Base-by-base conservation (phyloP, 2,113 vertebrate genomes). In the Strix uralensis region DNA sequence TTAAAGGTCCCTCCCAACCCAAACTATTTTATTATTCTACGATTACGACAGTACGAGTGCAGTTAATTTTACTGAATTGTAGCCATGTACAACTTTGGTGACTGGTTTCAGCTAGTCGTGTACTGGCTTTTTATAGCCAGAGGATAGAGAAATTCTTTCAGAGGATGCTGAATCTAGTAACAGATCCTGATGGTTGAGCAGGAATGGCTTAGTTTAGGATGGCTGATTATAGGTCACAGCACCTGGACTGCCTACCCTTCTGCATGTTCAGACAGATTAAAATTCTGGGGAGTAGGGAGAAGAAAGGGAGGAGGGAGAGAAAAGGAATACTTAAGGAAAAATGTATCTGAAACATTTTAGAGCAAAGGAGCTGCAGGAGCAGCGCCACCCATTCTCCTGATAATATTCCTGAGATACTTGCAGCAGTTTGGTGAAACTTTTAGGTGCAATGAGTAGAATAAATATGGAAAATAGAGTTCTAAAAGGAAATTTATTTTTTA, bases 41-140 rank as follows among this genome's bases (percentile, higher is more conserved):
- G 21, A 49, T 65, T 66, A 27, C 2, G 2, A 71, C 46, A 40
- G 11, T 27, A 63, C 0, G 0, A 59, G 19, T 65, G 18, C 42
- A 92, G 82, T 38, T 59, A 71, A 77, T 79, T 79, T 90, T 79
- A 44, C 30, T 4, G 7, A n/a, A 38, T 34, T 69, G 20, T 34
- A 65, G 34, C 34, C 40, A 5, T 7, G 34, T 49, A 34, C 30
- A 82, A 10, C 8, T 72, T 85, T 5, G 27, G 54, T 52, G 49
- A 32, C 16, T 73, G 26, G 12, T 57, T 79, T 82, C 52, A 90
- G 5, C 22, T 47, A 32, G n/a, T 80, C 19, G 11, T 16, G 15
- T 55, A 55, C 15, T 30, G 61, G 14, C 23, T 42, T 59, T 81
- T 90, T 36, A 4, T 23, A 67, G n/a, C 29, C 66, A 38, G 52